Base-by-base conservation (phyloP, 2,888 invertebrate genomes). In the Callyntrura guangdongensis region DNA sequence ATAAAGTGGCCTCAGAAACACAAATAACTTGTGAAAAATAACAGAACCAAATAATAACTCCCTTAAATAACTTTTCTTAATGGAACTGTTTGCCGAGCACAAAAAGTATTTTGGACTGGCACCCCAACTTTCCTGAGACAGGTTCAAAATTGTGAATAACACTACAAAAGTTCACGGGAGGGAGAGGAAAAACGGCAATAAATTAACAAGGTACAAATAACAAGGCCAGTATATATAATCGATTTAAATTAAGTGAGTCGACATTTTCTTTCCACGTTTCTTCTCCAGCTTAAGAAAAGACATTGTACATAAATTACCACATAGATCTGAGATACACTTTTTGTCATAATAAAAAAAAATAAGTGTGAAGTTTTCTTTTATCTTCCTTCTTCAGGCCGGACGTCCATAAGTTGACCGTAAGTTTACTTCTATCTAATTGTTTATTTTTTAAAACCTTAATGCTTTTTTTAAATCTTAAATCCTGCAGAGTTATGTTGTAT, bases 1-100 rank as follows among this genome's bases (percentile, higher is more conserved):
- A 88, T 82, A 59, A 88, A 82, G 82, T 88, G 88, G 88, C 82
- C 81, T 88, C 82, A 88, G 88, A 67, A 88, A 72, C 49, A 82
- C 17, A 59, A 72, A 82, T 45, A 82, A 88, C 59, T 72, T 27
- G 67, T 17, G 53, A 86, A 82, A 88, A 82, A 72, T 88, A 82
- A 82, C 82, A 87, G 87, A 61, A 77, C 81, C 56, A 74, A 81
- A 36, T 36, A 36, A 36, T 36, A 36, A 64, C 67, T 69, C 81
- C 87, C 56, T 67, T 67, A 87, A 81, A 56, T 56, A 81, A 81
- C 79, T 77, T 86, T 84, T 86, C 47, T 74, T 27, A 86, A 79
- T 79, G 79, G 86, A 79, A 79, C 79, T 22, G 86, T 86, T 86
- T 45, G 6, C n/a, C 27, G 49, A 86, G 86, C 53, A 64, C 86